Evolutionary conservation across 2,113 vertebrate genomes (phyloP).

Genomic region (Heteronetta atricapilla): DNA sequence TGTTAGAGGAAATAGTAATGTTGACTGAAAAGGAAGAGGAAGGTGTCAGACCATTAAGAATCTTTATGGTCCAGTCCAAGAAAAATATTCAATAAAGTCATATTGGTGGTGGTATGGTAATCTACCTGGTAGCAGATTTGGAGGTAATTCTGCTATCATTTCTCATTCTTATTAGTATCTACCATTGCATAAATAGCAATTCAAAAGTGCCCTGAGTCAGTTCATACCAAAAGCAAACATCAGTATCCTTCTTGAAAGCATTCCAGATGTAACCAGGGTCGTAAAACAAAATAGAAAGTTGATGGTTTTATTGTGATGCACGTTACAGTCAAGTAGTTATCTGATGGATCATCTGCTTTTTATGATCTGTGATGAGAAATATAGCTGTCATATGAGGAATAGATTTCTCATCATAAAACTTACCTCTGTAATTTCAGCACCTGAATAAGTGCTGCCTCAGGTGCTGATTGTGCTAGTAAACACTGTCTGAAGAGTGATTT

Average conservation of each 20-base stretch:
- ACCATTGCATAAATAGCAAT: slow-evolving; percentile 10
- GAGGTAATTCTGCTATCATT: slow-evolving; percentile 42
- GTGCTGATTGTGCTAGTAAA: slow-evolving; percentile 51
- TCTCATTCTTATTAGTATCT: slow-evolving; percentile 40
- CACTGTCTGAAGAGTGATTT: slow-evolving; percentile 27
- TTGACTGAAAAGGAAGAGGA: not conserved
- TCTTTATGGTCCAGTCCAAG: not conserved
- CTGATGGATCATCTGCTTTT: slow-evolving; percentile 73
- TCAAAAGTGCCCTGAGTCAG: slow-evolving; percentile 51
- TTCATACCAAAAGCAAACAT: slow-evolving; percentile 48
- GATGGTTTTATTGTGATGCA: slow-evolving; percentile 73
- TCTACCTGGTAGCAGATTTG: slow-evolving; percentile 24
- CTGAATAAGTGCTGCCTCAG: slow-evolving; percentile 55
- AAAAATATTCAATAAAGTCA: slow-evolving; percentile 9
- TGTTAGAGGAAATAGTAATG: not conserved
- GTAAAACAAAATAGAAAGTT: slow-evolving; percentile 74
- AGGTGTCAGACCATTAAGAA: not conserved
- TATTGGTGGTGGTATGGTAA: not conserved
- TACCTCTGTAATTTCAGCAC: slow-evolving; percentile 70
- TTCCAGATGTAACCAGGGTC: slow-evolving; percentile 65
- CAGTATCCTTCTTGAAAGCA: slow-evolving; percentile 72
- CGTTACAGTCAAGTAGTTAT: slow-evolving; percentile 62
- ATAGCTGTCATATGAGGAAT: slow-evolving; percentile 61
- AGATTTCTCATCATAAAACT: slow-evolving; percentile 53
- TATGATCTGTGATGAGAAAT: slow-evolving; percentile 71